Conservation (phyloP, 1,140 invertebrate species). For the Atta cephalotes region DNA sequence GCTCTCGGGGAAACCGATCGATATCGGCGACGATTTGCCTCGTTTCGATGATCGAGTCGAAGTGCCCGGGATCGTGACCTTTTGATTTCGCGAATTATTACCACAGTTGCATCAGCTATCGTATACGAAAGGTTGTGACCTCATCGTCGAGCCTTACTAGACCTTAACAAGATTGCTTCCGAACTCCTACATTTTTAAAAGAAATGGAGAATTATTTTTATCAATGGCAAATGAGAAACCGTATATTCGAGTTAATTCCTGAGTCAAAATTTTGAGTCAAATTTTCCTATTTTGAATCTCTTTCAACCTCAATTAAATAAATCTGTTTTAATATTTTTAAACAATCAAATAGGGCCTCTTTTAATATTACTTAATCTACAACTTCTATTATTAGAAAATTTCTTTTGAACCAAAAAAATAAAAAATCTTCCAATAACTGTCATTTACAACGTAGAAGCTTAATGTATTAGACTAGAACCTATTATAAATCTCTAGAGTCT, state of each 20-base stretch:
- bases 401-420: no score
- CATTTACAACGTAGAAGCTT: no score
- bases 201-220: not conserved
- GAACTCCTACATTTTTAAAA: slow-evolving; percentile 3
- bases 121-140: slow-evolving; percentile 51
- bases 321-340: no score
- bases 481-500: no score
- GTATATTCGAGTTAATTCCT: not conserved
- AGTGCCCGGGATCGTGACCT: slow-evolving; percentile 55
- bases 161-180: slow-evolving; percentile 52
- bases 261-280: no score
- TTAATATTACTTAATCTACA: no score
- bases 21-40: slow-evolving; percentile 68
- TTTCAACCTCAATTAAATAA: no score
- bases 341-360: no score
- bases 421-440: no score
- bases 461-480: no score
- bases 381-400: no score
- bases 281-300: no score
- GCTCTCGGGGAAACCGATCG: slow-evolving; percentile 63
- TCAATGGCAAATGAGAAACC: not conserved
- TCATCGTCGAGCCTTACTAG: slow-evolving; percentile 1
- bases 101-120: slow-evolving; percentile 42
- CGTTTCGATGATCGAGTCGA: slow-evolving; percentile 58
- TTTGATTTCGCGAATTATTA: slow-evolving; percentile 71